Percentiles rank a stretch among this genome's conserved stretches.
phyloP scores from a whole-genome alignment of 2,888 invertebrate species.

The Altica lythri region DNA sequence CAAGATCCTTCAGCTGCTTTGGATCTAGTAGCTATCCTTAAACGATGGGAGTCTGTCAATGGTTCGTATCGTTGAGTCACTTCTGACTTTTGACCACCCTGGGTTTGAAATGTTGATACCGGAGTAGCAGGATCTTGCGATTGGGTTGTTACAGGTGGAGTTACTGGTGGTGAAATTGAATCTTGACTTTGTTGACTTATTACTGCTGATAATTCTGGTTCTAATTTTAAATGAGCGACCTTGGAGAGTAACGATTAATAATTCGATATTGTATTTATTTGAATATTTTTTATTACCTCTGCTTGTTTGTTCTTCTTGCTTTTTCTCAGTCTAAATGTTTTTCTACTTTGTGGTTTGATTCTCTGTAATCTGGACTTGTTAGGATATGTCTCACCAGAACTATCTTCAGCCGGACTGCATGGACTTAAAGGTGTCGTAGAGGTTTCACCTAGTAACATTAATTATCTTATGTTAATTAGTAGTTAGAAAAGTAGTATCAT shows the following conservation, averaged over 20 bases:
- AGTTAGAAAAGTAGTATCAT: no score
- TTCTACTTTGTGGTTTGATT: conserved; percentile 91
- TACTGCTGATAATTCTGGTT: no score
- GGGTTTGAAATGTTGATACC: not conserved
- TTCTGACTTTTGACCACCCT: conserved; percentile 21
- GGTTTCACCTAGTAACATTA: conserved; percentile 81
- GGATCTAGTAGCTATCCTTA: conserved; percentile 52
- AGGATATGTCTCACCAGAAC: conserved; percentile 64
- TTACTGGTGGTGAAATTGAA: conserved; percentile 45
- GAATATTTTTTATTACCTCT: conserved; percentile 61
- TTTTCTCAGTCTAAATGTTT: conserved; percentile 86
- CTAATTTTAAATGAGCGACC: conserved; percentile 60
- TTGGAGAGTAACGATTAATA: conserved; percentile 36
- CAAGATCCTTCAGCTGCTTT: conserved; percentile 71
- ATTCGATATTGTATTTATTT: not conserved
- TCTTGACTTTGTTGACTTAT: conserved; percentile 35
- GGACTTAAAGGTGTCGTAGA: conserved; percentile 77
- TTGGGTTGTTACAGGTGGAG: conserved; percentile 22
- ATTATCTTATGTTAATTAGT: no score
- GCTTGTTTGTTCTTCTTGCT: conserved; percentile 70
- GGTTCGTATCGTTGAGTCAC: conserved; percentile 20
- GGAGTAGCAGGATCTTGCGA: conserved; percentile 38
- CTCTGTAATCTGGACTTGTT: conserved; percentile 79
- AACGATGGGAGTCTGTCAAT: conserved; percentile 48
- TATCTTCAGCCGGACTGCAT: conserved; percentile 70